A percentile compares a stretch with the other conserved stretches of the same genome.
These are phyloP conservation scores for Sarcophaga carnaria DNA, from an alignment of 2,888 invertebrate genomes.

Conservation along the genomic window DNA sequence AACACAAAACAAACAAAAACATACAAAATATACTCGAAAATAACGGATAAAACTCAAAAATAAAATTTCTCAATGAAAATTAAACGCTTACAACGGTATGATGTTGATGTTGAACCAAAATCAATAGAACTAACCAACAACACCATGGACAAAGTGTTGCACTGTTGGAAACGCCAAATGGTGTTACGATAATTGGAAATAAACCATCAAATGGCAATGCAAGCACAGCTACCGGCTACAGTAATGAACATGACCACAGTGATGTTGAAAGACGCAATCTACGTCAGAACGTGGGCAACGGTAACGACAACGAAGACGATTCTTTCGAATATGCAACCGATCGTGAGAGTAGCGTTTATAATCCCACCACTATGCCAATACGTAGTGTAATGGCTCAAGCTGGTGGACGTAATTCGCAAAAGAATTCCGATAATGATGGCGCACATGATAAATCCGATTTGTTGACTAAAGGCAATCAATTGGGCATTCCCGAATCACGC, in stretches of 20 bases:
- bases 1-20: slow-evolving; percentile 13
- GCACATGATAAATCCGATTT: slow-evolving; percentile 72
- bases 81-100: background rate
- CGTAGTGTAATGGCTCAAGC: slow-evolving; percentile 77
- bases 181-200: slow-evolving; percentile 77
- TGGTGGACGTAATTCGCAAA: slow-evolving; percentile 77
- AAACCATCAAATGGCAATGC: slow-evolving; percentile 60
- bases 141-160: slow-evolving; percentile 79
- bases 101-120: background rate
- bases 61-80: background rate
- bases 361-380: slow-evolving; percentile 79
- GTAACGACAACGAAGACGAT: slow-evolving; percentile 76
- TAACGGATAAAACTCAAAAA: background rate
- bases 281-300: background rate
- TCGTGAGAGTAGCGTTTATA: slow-evolving; percentile 80
- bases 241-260: slow-evolving; percentile 71
- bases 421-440: slow-evolving; percentile 71
- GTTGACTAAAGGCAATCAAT: slow-evolving; percentile 77
- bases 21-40: slow-evolving; percentile 22
- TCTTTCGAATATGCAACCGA: slow-evolving; percentile 80
- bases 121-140: slow-evolving; percentile 66
- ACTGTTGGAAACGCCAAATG: slow-evolving; percentile 79
- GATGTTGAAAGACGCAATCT: slow-evolving; percentile 74
- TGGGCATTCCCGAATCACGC: slow-evolving; percentile 80
- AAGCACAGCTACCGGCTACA: slow-evolving; percentile 50